A percentile compares a stretch with the other conserved stretches of the same genome.
These are phyloP conservation scores for Baccha elongata DNA, from an alignment of 2,888 invertebrate species.

Conservation along the genomic window DNA sequence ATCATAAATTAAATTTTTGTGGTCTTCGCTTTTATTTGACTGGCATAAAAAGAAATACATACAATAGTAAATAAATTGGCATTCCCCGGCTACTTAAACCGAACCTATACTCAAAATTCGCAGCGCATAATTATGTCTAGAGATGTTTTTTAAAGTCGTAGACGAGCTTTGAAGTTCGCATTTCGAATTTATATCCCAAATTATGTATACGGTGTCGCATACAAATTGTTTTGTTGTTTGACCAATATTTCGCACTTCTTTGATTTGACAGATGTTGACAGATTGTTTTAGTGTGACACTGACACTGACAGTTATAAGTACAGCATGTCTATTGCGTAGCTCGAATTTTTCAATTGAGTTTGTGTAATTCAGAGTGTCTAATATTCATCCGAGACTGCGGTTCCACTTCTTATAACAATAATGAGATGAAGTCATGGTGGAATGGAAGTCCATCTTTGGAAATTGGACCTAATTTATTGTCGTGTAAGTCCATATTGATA, in stretches of 20 bases:
- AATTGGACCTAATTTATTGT: conserved; percentile 28
- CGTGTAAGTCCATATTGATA: conserved; percentile 26
- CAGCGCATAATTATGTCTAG: background rate
- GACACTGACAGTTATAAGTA: too few relatives aligned
- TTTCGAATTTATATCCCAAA: background rate
- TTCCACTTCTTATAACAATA: background rate
- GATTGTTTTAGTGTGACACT: conserved; percentile 23
- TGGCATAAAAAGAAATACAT: conserved; percentile 6
- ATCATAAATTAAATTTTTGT: conserved; percentile 19
- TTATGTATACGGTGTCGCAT: conserved; percentile 26
- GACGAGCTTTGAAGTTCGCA: conserved; percentile 28
- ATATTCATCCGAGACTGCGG: conserved; percentile 13
- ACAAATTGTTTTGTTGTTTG: conserved; percentile 27
- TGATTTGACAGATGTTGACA: conserved; percentile 30
- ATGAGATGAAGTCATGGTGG: conserved; percentile 28
- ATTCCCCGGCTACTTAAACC: conserved; percentile 29
- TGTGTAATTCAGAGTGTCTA: background rate
- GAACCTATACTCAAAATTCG: conserved; percentile 15
- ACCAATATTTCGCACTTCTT: conserved; percentile 48
- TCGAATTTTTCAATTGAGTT: background rate
- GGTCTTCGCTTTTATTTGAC: conserved; percentile 37
- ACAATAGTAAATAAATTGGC: background rate
- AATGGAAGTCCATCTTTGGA: conserved; percentile 25
- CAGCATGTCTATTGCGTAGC: too few relatives aligned
- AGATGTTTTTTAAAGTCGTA: background rate